Conservation (phyloP, 92 coral and sea anemone genomes). For the Hydrozoanthus gracilis region DNA sequence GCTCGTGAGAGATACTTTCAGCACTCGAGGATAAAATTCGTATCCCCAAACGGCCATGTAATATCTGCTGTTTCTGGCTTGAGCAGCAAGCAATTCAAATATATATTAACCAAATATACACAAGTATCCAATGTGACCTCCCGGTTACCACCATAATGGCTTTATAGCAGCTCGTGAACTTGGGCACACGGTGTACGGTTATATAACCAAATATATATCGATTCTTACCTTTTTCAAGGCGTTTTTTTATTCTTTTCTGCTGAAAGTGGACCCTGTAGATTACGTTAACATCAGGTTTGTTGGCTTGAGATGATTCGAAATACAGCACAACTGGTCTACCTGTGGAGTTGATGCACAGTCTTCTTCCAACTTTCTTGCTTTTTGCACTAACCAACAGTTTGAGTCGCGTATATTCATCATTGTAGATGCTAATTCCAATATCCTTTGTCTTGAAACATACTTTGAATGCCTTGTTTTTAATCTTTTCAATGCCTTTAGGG, state of each 20-base stretch:
- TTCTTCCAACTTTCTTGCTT: conserved; percentile 53
- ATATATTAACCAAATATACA: too few species aligned
- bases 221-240: conserved; percentile 62
- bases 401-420: conserved; percentile 59
- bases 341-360: conserved; percentile 64
- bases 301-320: conserved; percentile 68
- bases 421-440: conserved; percentile 74
- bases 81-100: too few species aligned
- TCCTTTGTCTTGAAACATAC: conserved; percentile 73
- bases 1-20: too few species aligned
- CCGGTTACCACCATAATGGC: too few species aligned
- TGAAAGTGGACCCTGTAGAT: conserved; percentile 64
- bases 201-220: neutral
- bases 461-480: conserved; percentile 64
- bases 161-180: too few species aligned
- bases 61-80: too few species aligned
- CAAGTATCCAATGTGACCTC: too few species aligned
- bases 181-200: too few species aligned
- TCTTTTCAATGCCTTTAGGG: conserved; percentile 65
- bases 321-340: conserved; percentile 67
- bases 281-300: conserved; percentile 47
- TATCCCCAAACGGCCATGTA: too few species aligned
- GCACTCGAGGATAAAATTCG: too few species aligned
- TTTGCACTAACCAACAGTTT: conserved; percentile 58
- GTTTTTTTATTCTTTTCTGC: conserved; percentile 62